Conservation (phyloP, 2,113 vertebrate genomes). For the Coracopsis vasa region DNA sequence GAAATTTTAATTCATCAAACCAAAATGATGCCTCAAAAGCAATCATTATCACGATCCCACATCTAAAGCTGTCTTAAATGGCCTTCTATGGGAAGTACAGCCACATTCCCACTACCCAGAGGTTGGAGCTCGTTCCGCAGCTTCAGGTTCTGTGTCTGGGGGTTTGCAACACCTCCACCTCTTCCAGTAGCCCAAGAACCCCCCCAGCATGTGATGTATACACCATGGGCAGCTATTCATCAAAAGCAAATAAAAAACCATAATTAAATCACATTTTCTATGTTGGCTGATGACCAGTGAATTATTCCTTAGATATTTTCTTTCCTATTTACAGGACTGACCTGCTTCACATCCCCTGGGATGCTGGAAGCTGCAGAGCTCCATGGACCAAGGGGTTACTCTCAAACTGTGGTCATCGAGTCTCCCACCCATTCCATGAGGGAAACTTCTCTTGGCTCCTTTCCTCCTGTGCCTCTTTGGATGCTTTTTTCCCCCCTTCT, state of each 20-base stretch:
- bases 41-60: background rate
- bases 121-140: fast-evolving
- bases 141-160: background rate
- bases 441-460: background rate
- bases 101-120: fast-evolving
- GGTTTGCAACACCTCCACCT: background rate
- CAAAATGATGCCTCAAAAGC: background rate
- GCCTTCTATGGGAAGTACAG: fast-evolving
- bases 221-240: background rate
- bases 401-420: background rate
- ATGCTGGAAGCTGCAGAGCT: background rate
- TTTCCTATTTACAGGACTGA: fast-evolving
- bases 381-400: fast-evolving
- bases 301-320: background rate
- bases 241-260: background rate
- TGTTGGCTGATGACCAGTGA: background rate
- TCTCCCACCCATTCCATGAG: background rate
- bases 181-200: background rate
- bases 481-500: background rate
- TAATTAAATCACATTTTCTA: background rate
- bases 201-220: too few relatives aligned
- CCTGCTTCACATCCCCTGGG: background rate
- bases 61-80: background rate
- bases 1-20: background rate
- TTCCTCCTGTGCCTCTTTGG: background rate